Conservation (phyloP, 2,113 vertebrate genomes). For the Ammodytes dubius region DNA sequence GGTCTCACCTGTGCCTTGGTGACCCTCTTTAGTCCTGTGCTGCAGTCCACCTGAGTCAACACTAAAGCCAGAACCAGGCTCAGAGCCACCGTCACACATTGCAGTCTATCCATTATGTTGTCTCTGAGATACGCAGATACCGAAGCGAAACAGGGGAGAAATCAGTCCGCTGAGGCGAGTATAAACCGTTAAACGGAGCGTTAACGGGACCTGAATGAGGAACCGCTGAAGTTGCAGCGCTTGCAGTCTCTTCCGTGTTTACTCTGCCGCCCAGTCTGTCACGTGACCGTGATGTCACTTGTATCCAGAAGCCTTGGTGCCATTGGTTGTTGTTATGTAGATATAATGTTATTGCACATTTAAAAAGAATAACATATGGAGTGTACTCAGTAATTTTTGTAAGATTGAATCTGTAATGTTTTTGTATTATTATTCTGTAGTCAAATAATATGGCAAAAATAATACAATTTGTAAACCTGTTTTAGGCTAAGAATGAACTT, state of each 20-base stretch:
- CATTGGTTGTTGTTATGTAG: too few species aligned
- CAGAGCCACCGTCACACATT: fast-evolving
- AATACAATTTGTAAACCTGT: too few species aligned
- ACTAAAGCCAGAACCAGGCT: not conserved
- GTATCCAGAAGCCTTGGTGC: not conserved
- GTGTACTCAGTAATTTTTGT: too few species aligned
- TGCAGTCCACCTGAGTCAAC: not conserved
- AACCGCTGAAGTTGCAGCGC: not conserved
- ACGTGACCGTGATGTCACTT: slow-evolving; percentile 19
- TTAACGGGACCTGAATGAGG: not conserved
- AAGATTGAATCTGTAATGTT: too few species aligned
- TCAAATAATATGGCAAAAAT: too few species aligned
- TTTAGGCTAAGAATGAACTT: too few species aligned
- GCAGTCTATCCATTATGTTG: slow-evolving; percentile 3
- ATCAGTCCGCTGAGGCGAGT: not conserved
- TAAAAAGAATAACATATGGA: too few species aligned
- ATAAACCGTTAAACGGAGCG: not conserved
- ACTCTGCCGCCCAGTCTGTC: not conserved
- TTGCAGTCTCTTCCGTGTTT: slow-evolving; percentile 40
- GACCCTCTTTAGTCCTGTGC: not conserved
- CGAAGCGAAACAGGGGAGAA: not conserved
- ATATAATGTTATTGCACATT: too few species aligned
- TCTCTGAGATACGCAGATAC: not conserved
- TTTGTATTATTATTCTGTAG: too few species aligned
- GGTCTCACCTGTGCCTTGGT: slow-evolving; percentile 23